Evolutionary conservation across 2,113 vertebrate species (phyloP).

Genomic region (Myotis davidii): DNA sequence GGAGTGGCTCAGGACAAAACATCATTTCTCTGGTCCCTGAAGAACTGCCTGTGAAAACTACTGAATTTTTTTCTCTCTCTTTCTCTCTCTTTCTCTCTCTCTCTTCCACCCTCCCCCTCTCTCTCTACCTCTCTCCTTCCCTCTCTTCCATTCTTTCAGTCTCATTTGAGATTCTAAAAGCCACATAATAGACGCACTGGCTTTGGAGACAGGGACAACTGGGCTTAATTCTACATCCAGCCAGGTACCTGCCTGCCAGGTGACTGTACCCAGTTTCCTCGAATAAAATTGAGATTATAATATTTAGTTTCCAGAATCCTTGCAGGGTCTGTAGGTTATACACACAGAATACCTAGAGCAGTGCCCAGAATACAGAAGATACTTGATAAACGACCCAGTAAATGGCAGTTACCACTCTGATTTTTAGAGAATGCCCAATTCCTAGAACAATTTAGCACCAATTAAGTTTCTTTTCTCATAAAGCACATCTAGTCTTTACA

Average conservation of each 20-base stretch:
- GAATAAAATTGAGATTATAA: not conserved
- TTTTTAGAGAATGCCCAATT: not conserved
- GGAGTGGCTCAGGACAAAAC: not conserved
- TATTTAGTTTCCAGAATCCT: not conserved
- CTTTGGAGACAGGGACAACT: not conserved
- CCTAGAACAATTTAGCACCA: not conserved
- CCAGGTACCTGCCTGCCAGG: too few species aligned
- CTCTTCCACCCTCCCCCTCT: rapidly evolving
- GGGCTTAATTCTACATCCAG: not conserved
- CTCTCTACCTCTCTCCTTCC: rapidly evolving
- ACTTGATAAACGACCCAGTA: not conserved
- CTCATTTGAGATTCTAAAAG: not conserved
- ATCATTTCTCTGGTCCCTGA: not conserved
- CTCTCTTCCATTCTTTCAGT: not conserved
- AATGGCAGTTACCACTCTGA: not conserved
- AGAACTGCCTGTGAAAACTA: not conserved
- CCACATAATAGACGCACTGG: rapidly evolving
- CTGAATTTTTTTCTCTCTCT: not conserved
- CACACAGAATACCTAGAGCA: rapidly evolving
- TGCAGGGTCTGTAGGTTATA: rapidly evolving
- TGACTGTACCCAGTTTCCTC: not conserved
- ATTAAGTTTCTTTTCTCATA: not conserved
- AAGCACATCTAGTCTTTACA: not conserved
- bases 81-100: too few species aligned
- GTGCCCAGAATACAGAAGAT: not conserved